Evolutionary conservation across 2,888 invertebrate species (phyloP).

Genomic region (Drosophila tanythrix): DNA sequence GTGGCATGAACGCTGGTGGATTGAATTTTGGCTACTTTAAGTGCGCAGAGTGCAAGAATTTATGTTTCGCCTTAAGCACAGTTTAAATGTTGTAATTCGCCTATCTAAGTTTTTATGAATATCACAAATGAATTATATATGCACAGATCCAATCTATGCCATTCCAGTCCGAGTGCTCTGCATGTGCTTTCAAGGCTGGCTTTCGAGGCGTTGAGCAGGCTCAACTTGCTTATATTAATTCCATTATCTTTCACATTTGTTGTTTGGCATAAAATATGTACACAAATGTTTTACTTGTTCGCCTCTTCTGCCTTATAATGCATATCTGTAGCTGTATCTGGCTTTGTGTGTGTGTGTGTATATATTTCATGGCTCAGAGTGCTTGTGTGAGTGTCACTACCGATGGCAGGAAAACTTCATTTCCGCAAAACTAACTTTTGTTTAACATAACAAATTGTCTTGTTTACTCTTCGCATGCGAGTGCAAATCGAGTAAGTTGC

Average conservation of each 20-base stretch:
- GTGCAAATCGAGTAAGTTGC: conserved; percentile 50
- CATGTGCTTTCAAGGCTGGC: background rate
- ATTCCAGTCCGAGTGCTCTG: background rate
- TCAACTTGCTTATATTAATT: conserved; percentile 61
- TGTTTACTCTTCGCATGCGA: conserved; percentile 73
- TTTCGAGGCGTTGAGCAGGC: background rate
- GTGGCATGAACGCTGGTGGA: background rate
- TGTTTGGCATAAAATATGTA: conserved; percentile 62
- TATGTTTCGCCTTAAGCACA: background rate
- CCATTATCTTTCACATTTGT: conserved; percentile 66
- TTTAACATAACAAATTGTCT: conserved; percentile 80
- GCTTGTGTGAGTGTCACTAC: conserved; percentile 58
- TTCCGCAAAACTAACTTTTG: conserved; percentile 81
- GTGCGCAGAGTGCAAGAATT: background rate
- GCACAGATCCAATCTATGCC: background rate
- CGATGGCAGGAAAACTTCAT: conserved; percentile 75
- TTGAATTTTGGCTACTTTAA: background rate
- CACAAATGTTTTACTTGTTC: conserved; percentile 60
- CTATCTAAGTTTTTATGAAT: background rate
- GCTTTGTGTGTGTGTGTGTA: conserved; percentile 4
- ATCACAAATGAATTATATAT: background rate
- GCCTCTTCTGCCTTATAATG: conserved; percentile 39
- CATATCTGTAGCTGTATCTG: conserved; percentile 20
- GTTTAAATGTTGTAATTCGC: background rate
- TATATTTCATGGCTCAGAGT: conserved; percentile 1